Evolutionary conservation across 2,888 invertebrate genomes (phyloP), one percentile per base, ranked within the genome.

Genomic region (Xestia rhomboidea): DNA sequence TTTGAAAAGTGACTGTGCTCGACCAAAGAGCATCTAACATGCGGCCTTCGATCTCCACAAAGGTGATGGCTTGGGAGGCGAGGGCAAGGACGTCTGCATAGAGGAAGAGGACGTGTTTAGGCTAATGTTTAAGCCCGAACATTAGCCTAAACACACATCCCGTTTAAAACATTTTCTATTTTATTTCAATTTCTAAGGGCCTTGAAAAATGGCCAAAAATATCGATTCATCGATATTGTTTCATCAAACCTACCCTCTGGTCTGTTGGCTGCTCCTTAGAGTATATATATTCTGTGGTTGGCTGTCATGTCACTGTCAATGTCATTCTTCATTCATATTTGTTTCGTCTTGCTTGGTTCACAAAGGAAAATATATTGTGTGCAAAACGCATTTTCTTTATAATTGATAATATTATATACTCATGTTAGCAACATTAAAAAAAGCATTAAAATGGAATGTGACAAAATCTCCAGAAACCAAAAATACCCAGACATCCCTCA

Each of bases 361-460:
- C n/a, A 54, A n/a, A 60, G 24, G 44, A 44, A 57, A 68, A 72
- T 24, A n/a, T 34, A 66, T 51, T 54, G 24, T 24, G 27, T 68
- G 30, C 54, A 34, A 79, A 57, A 68, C 49, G 34, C 34, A 60
- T 34, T 46, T 54, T 46, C 18, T 34, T n/a, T 49, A 15, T 18
- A 34, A 27, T 68, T 80, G 18, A 44, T 51, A 69, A 54, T 38
- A 70, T 46, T 62, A 13, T 34, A 13, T 67, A 84, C 79, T 78
- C 79, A 96, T 96, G 96, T 89, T 96, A 74, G 89, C 91, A 54
- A 92, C 91, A 73, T 74, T 96, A 57, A 94, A 91, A 90, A 94
- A 91, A 73, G 81, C 91, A 73, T 90, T 95, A 67, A 95, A 93
- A 94, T 94, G 94, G 93, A 90, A 91, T 84, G 83, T 89, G 27